phyloP scores from a whole-genome alignment of 2,113 vertebrate species.

The Forbesichthys agassizii region DNA sequence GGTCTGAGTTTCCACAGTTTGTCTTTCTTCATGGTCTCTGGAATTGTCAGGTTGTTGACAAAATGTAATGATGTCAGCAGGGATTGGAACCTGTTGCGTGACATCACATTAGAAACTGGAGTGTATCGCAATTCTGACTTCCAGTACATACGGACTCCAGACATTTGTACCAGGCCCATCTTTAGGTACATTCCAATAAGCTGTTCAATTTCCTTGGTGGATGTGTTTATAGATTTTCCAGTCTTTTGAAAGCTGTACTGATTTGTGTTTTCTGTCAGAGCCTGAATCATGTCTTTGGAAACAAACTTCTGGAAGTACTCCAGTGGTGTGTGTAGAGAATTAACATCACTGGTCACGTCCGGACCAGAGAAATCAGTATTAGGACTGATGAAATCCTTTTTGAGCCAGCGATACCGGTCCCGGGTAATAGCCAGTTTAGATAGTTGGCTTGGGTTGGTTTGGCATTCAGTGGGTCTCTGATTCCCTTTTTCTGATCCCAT shows the following conservation, averaged over 20 bases:
- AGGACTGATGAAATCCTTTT: constrained; percentile 4
- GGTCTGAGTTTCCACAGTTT: constrained; percentile 39
- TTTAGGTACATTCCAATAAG: constrained; percentile 5
- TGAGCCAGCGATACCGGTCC: constrained; percentile 18
- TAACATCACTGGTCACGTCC: neutral
- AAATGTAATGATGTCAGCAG: constrained; percentile 31
- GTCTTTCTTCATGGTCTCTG: constrained; percentile 19
- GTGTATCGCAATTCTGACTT: constrained; percentile 13
- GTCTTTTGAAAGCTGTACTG: constrained; percentile 5
- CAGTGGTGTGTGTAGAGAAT: too few species aligned
- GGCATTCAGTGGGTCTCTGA: too few species aligned
- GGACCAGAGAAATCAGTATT: constrained; percentile 16
- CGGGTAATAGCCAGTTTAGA: neutral
- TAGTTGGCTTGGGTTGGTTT: neutral
- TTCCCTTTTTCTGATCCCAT: too few species aligned
- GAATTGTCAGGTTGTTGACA: constrained; percentile 29
- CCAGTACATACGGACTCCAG: constrained; percentile 18
- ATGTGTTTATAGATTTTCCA: constrained; percentile 20
- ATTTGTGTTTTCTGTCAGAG: too few species aligned
- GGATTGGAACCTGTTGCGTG: too few species aligned
- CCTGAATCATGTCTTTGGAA: constrained; percentile 3
- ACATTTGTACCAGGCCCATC: constrained; percentile 10
- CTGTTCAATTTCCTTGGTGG: constrained; percentile 15
- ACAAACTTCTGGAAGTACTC: neutral
- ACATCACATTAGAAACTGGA: constrained; percentile 16